These are phyloP conservation scores for Odobenus rosmarus DNA, from an alignment of 2,113 vertebrate genomes.

Conservation along the genomic window DNA sequence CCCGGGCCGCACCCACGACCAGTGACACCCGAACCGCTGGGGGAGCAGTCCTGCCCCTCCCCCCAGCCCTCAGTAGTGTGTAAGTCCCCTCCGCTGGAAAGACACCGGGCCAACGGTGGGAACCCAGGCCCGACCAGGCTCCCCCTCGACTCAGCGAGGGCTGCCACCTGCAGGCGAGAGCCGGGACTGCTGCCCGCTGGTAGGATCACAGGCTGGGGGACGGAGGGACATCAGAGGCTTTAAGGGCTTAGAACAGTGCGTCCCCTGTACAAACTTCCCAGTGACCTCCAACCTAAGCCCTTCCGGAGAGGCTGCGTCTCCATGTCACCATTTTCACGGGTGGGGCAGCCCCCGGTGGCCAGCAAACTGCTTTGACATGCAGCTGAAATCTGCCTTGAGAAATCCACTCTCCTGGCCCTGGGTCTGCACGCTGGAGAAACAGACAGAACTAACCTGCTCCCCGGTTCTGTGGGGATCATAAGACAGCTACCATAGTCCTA, in stretches of 20 bases:
- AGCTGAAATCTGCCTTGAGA: background rate
- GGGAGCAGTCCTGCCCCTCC: rapidly evolving
- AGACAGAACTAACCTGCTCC: background rate
- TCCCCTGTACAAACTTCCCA: background rate
- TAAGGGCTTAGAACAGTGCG: background rate
- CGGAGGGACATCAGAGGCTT: background rate
- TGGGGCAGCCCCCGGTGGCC: background rate
- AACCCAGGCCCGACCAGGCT: rapidly evolving
- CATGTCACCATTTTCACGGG: background rate
- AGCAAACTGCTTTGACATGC: background rate
- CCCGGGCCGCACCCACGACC: background rate
- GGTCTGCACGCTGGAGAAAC: background rate
- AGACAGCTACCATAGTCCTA: background rate
- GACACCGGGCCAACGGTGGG: background rate
- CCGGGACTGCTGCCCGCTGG: background rate
- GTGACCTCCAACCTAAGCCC: background rate
- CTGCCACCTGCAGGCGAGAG: conserved; percentile 47
- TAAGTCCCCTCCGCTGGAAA: background rate
- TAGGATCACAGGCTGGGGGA: background rate
- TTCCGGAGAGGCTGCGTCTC: background rate
- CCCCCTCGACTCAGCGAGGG: too few relatives aligned
- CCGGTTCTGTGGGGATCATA: background rate
- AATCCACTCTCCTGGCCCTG: rapidly evolving
- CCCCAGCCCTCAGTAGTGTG: background rate
- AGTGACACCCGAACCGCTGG: background rate